Evolutionary conservation across 2,797 vertebrate species (phyloP).

Genomic region (Liparis tanakae): DNA sequence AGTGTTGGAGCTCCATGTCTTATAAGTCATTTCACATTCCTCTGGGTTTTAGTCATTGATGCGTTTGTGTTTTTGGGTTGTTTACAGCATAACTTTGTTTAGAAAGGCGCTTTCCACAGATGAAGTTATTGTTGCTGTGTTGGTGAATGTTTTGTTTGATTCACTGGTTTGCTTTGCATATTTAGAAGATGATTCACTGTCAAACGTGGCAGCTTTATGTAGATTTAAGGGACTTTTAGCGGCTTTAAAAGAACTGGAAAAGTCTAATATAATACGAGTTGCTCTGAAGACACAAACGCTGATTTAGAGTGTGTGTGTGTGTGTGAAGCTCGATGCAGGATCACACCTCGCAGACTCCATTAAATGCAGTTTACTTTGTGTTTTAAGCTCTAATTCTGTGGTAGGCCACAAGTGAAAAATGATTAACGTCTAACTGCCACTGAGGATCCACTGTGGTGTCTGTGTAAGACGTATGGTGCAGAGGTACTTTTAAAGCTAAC

Average conservation of each 20-base stretch:
- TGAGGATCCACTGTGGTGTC: constrained; percentile 62
- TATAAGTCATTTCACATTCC: constrained; percentile 28
- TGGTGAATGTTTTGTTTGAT: constrained; percentile 25
- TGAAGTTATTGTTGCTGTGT: constrained; percentile 8
- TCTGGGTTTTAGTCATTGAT: constrained; percentile 12
- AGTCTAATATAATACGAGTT: background rate
- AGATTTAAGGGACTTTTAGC: background rate
- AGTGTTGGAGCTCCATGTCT: constrained; percentile 5
- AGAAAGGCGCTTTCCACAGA: constrained; percentile 13
- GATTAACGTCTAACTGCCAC: constrained; percentile 58
- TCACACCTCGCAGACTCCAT: constrained; percentile 46
- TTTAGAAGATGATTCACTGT: constrained; percentile 27
- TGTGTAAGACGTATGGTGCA: constrained; percentile 50
- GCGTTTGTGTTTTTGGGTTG: constrained; percentile 17
- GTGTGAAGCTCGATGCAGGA: background rate
- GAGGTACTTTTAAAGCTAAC: constrained; percentile 70
- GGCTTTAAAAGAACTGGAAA: constrained; percentile 8
- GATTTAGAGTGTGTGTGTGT: constrained; percentile 1
- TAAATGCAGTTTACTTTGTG: constrained; percentile 63
- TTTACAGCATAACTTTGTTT: constrained; percentile 48
- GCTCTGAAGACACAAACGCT: background rate
- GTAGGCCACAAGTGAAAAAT: constrained; percentile 69
- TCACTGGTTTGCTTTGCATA: constrained; percentile 44
- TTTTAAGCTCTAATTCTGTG: constrained; percentile 61
- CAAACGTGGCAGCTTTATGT: constrained; percentile 23